Evolutionary conservation across 1,140 invertebrate species (phyloP), one percentile per base, ranked within the genome.

Genomic region (Macrostomum lignano): DNA sequence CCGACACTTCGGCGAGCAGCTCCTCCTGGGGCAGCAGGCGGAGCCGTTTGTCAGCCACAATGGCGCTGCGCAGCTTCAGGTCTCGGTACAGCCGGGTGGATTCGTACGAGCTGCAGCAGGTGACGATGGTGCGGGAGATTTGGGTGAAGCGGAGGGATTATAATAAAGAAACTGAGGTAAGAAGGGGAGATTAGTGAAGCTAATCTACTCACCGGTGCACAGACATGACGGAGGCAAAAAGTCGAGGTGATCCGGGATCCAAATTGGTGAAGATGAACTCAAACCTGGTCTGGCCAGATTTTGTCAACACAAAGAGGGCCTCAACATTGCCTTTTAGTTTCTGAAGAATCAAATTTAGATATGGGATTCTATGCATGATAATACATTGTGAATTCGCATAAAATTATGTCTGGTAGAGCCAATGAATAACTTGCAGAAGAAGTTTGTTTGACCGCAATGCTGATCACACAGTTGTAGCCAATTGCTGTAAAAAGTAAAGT

Each of bases 211-310:
- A 74, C 50, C 61, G 60, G 43, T 62, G 61, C 19, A 67, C 74
- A 25, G 77, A 76, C 38, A 78, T 72, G 0, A 91, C 72, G 28
- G 79, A 75, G 3, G 75, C 75, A 46, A 86, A 86, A 44, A 84
- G 70, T 42, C 75, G 56, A 20, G 70, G 68, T n/a, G n/a, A n/a
- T n/a, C n/a, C n/a, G n/a, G n/a, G n/a, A n/a, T n/a, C n/a, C n/a
- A n/a, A n/a, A 62, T 88, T 88, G 3, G 81, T 91, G 48, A 96
- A 94, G 39, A 94, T 72, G 51, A 94, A 94, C 59, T 94, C 86
- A 50, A 86, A 96, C 47, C 74, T 64, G 9, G 73, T 76, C 37
- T 67, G 72, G 44, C 68, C 70, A 41, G 67, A 73, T 29, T 72
- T 72, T 11, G 79, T 74, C 36, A 93, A 59, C 30, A 93, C 66